These are phyloP conservation scores for Lordiphosa fenestrarum DNA, from an alignment of 2,888 invertebrate genomes.

Conservation along the genomic window DNA sequence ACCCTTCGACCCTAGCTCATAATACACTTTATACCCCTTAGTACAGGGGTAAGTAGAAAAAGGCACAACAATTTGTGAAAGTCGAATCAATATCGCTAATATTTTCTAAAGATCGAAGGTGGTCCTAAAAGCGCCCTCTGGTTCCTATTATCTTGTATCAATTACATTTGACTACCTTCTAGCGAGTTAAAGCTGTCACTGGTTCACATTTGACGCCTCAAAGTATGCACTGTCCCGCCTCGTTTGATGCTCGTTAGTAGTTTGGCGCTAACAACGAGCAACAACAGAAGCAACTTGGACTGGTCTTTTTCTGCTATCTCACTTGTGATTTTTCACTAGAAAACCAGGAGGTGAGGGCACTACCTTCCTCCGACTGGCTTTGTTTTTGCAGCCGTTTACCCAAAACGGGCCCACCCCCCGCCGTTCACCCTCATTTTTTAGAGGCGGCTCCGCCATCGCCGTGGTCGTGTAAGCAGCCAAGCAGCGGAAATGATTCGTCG, in stretches of 20 bases:
- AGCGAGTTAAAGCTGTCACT: constrained; percentile 5
- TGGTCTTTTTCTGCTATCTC: constrained; percentile 50
- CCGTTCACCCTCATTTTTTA: constrained; percentile 5
- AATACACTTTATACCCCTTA: no score
- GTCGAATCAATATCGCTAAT: no score
- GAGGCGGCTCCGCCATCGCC: constrained; percentile 25
- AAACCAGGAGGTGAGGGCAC: constrained; percentile 22
- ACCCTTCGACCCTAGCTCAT: no score
- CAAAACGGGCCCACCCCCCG: constrained; percentile 8
- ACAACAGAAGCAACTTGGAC: constrained; percentile 20
- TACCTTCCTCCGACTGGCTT: constrained; percentile 34
- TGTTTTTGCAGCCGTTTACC: constrained; percentile 66
- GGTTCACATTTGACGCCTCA: constrained; percentile 28
- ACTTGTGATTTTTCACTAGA: constrained; percentile 55
- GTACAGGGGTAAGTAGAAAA: no score
- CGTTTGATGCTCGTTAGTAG: constrained; percentile 61
- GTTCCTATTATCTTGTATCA: no score
- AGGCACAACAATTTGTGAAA: no score
- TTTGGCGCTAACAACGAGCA: constrained; percentile 27
- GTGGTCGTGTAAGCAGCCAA: constrained; percentile 75
- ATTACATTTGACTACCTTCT: constrained; percentile 9
- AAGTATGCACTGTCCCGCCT: constrained; percentile 31
- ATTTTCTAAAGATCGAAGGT: no score
- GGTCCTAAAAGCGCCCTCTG: no score
- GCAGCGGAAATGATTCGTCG: constrained; percentile 80